These are phyloP conservation scores for Tokudaia tokunoshimensis DNA, from an alignment of 2,797 vertebrate genomes.

Conservation along the genomic window DNA sequence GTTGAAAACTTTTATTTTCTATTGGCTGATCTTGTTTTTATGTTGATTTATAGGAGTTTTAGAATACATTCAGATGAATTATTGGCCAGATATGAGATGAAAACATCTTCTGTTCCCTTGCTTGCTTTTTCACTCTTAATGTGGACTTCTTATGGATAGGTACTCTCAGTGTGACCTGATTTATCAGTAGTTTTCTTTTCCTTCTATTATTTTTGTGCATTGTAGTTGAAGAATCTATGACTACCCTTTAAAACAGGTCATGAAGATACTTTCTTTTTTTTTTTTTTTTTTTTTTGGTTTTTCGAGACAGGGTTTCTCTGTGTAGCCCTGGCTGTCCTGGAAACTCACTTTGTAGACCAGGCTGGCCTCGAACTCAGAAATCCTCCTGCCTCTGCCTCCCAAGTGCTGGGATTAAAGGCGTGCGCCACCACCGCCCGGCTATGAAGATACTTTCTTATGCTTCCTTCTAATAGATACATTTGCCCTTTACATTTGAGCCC, in stretches of 20 bases:
- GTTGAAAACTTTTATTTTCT: not conserved
- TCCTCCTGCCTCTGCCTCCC: too few species aligned
- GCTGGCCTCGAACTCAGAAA: too few species aligned
- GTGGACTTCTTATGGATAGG: not conserved
- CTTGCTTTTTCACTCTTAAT: not conserved
- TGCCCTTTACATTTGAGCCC: constrained; percentile 2
- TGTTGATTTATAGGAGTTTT: not conserved
- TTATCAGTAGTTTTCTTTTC: constrained; percentile 8
- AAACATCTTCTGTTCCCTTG: not conserved
- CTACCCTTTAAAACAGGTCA: not conserved
- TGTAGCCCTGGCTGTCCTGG: too few species aligned
- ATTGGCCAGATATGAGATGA: not conserved
- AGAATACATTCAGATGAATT: not conserved
- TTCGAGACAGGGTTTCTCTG: too few species aligned
- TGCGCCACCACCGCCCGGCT: too few species aligned
- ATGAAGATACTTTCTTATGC: not conserved
- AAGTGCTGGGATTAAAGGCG: too few species aligned
- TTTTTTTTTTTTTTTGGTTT: too few species aligned
- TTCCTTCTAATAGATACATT: constrained; percentile 41
- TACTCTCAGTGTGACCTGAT: not conserved
- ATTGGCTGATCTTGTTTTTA: not conserved
- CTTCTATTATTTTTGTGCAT: constrained; percentile 2
- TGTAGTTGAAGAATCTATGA: not conserved
- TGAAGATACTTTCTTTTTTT: constrained; percentile 20
- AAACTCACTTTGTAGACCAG: too few species aligned